Evolutionary conservation across 2,888 invertebrate genomes (phyloP).

Genomic region (Odontocerum albicorne): DNA sequence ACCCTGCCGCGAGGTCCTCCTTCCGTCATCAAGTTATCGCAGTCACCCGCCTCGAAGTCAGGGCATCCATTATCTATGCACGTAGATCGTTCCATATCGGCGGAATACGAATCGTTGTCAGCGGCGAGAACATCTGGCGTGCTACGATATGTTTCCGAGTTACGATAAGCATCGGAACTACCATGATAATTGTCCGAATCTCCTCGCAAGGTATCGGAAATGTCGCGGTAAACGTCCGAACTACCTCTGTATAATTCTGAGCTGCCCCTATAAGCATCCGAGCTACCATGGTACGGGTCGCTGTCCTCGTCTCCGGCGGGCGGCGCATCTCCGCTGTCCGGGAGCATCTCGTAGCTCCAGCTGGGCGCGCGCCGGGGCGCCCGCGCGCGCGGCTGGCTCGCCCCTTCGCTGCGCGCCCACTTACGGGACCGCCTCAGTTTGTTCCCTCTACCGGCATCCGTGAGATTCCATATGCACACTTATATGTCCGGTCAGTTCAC

Average conservation of each 20-base stretch:
- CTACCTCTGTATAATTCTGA: conserved; percentile 15
- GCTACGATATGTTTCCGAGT: conserved; percentile 14
- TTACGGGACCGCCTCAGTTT: conserved; percentile 31
- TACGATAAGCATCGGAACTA: conserved; percentile 5
- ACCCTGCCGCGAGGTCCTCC: conserved; percentile 32
- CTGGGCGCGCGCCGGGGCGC: conserved; percentile 48
- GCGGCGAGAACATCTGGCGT: conserved; percentile 13
- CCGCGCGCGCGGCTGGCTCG: conserved; percentile 52
- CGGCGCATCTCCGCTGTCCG: conserved; percentile 42
- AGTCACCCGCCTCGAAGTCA: conserved; percentile 10
- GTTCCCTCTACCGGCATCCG: conserved; percentile 8
- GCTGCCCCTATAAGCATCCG: conserved; percentile 24
- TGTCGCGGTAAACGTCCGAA: conserved; percentile 19
- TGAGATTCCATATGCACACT: too few relatives aligned
- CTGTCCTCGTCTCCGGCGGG: conserved; percentile 26
- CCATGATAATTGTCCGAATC: not conserved
- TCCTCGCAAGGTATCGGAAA: conserved; percentile 4
- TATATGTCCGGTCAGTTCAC: too few relatives aligned
- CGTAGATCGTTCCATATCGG: conserved; percentile 29
- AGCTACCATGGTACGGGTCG: conserved; percentile 30
- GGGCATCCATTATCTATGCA: conserved; percentile 5
- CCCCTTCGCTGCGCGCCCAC: conserved; percentile 44
- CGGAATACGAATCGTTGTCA: conserved; percentile 19
- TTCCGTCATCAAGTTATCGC: conserved; percentile 38
- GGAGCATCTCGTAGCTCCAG: conserved; percentile 52